phyloP scores from a whole-genome alignment of 2,797 vertebrate species.

The Crenichthys baileyi region DNA sequence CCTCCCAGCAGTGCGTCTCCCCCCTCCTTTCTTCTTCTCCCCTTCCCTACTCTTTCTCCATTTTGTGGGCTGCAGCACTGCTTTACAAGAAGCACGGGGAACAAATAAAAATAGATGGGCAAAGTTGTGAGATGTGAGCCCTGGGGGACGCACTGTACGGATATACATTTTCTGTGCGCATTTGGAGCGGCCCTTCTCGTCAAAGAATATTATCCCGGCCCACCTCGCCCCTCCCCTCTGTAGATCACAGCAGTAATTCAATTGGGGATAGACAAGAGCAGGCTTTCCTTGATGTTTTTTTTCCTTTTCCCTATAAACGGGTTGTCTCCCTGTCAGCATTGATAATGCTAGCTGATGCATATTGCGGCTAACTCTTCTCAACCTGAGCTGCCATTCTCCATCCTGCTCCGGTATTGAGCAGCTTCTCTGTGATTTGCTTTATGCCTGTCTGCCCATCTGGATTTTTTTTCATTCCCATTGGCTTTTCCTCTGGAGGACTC shows the following conservation, averaged over 20 bases:
- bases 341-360: conserved; percentile 69
- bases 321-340: conserved; percentile 78
- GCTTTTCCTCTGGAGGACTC: conserved; percentile 52
- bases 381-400: conserved; percentile 57
- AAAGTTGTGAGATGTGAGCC: conserved; percentile 75
- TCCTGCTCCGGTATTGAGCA: conserved; percentile 54
- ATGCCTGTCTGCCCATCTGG: conserved; percentile 67
- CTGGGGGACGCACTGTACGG: conserved; percentile 62
- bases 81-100: conserved; percentile 72
- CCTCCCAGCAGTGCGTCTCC: conserved; percentile 57
- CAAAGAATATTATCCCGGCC: conserved; percentile 65
- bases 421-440: conserved; percentile 67
- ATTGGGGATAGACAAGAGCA: conserved; percentile 74
- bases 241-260: conserved; percentile 74
- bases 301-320: conserved; percentile 69
- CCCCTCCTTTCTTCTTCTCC: conserved; percentile 7
- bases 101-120: conserved; percentile 77
- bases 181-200: conserved; percentile 66
- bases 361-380: conserved; percentile 65
- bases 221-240: conserved; percentile 26
- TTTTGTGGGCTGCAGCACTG: conserved; percentile 67
- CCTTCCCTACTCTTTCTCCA: conserved; percentile 43
- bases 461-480: conserved; percentile 24
- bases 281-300: conserved; percentile 70
- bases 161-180: conserved; percentile 69